Evolutionary conservation across 2,113 vertebrate species (phyloP).

Genomic region (Plecotus auritus): DNA sequence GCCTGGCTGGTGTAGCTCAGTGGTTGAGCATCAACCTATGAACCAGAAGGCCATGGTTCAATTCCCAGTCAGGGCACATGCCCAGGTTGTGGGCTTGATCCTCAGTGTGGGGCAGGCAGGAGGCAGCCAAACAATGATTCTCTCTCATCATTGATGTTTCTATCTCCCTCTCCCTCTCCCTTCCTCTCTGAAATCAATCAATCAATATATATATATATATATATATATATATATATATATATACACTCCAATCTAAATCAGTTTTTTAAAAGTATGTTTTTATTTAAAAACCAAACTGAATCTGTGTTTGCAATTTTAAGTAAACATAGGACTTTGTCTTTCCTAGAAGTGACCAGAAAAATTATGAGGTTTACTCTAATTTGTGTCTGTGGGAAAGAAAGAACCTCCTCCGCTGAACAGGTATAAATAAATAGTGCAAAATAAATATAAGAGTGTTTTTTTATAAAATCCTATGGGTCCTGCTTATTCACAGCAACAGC

Average conservation of each 20-base stretch:
- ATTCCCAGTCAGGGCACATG: too few species aligned
- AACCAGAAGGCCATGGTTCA: too few species aligned
- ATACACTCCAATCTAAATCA: background rate
- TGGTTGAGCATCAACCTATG: background rate
- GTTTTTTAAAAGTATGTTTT: background rate
- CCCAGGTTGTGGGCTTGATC: too few species aligned
- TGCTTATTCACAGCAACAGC: conserved; percentile 5
- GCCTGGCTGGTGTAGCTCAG: background rate
- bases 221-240: too few species aligned
- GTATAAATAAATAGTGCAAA: background rate
- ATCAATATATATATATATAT: too few species aligned
- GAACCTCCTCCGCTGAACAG: background rate
- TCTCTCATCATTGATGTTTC: too few species aligned
- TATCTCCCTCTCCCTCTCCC: too few species aligned
- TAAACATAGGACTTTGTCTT: background rate
- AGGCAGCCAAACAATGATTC: too few species aligned
- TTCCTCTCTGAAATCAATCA: too few species aligned
- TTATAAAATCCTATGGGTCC: background rate
- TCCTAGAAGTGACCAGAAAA: background rate
- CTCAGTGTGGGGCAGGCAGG: too few species aligned
- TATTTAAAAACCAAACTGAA: background rate
- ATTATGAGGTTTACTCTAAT: background rate
- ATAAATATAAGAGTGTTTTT: background rate
- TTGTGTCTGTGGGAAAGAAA: background rate
- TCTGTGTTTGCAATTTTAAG: background rate